Base-by-base conservation (phyloP, 2,113 vertebrate species). In the Fulmarus glacialis region DNA sequence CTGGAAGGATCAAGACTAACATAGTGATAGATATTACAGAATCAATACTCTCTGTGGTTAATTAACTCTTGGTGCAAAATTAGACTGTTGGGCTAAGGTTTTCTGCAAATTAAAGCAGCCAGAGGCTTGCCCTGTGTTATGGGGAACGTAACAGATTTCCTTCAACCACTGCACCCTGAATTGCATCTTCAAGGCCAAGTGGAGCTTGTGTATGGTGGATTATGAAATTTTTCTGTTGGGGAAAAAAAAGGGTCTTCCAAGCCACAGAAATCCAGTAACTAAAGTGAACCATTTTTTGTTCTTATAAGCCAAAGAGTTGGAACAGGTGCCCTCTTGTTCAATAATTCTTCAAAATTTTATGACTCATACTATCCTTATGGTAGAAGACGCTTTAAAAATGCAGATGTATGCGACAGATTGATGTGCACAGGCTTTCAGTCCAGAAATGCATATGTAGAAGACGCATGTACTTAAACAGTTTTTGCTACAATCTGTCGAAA, bases 401-500 rank as follows among this genome's bases (percentile, higher is more conserved):
- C 96, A 95, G 85, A 92, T 92, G 74, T 77, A 78, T 30, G 71
- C 0, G 38, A 83, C 93, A 97, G 95, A 88, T 88, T 96, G 88
- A 94, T 88, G 71, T 63, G 42, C 62, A 55, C 85, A 83, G 78
- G 36, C 58, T 97, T 96, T 85, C 3, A 8, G 63, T 70, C 79
- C 90, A 86, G 75, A 86, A 89, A 88, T 86, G 85, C 36, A 0
- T 96, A 88, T 86, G 78, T 58, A 50, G 75, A 94, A 94, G 90
- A 92, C 1, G 5, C 83, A 50, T 83, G 45, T 77, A 90, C 92
- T 93, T 90, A 64, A 73, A 80, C 62, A 95, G 29, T 86, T 96
- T 95, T 95, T 92, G 58, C 88, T 88, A 43, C 90, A 95, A 88
- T 96, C 97, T 97, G 96, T 96, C 50, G 12, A 73, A 96, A 93